A percentile compares a stretch with the other conserved stretches of the same genome.
Evolutionary conservation across 2,888 invertebrate genomes (phyloP).

Genomic region (Ectropis crepuscularia): DNA sequence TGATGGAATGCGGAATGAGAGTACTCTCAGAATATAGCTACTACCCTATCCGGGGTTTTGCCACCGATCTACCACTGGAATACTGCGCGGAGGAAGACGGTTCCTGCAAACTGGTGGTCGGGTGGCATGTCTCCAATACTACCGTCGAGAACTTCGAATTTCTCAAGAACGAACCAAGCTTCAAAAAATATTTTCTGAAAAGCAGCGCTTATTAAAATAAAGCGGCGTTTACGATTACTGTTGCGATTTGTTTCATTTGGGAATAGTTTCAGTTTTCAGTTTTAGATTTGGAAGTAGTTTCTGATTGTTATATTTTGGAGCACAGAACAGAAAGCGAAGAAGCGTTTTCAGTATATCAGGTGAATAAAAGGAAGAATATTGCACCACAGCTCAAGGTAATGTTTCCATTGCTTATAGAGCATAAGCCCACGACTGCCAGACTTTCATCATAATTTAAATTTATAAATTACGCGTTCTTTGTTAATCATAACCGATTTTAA

Average conservation of each 20-base stretch:
- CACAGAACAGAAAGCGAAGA: too few species aligned
- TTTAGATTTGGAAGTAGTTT: too few species aligned
- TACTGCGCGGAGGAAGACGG: conserved; percentile 69
- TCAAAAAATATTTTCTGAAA: conserved; percentile 68
- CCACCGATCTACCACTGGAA: conserved; percentile 59
- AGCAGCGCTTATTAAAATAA: conserved; percentile 15
- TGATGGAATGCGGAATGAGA: conserved; percentile 63
- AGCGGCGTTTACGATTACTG: neutral
- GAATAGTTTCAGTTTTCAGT: neutral
- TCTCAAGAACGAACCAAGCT: conserved; percentile 64
- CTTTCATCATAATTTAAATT: too few species aligned
- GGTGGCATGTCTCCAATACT: conserved; percentile 73
- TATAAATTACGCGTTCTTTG: too few species aligned
- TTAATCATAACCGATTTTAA: too few species aligned
- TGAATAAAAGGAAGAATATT: too few species aligned
- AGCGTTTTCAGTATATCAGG: too few species aligned
- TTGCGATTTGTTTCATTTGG: neutral
- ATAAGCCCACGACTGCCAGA: too few species aligned
- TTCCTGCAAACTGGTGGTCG: conserved; percentile 68
- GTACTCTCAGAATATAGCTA: conserved; percentile 70
- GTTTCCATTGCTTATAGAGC: too few species aligned
- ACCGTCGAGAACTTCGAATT: conserved; percentile 75
- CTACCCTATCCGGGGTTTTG: conserved; percentile 60
- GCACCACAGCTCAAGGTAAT: too few species aligned
- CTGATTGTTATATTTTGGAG: too few species aligned